These are phyloP conservation scores for Torymus texanus DNA, from an alignment of 2,888 invertebrate genomes.

Conservation along the genomic window DNA sequence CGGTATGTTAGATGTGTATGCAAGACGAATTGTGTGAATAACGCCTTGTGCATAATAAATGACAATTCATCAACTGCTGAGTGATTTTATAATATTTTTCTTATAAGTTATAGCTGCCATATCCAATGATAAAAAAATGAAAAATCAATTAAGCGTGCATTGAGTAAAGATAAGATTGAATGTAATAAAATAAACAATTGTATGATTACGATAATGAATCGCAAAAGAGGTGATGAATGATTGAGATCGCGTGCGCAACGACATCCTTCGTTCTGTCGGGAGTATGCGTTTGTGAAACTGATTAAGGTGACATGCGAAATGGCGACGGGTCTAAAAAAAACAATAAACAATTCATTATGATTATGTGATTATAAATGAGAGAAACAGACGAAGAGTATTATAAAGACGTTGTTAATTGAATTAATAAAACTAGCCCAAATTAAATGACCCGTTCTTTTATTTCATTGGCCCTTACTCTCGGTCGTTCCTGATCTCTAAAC, in stretches of 20 bases:
- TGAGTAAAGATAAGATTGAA: conserved; percentile 65
- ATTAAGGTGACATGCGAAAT: conserved; percentile 69
- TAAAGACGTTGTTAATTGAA: conserved; percentile 75
- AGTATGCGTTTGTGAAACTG: conserved; percentile 68
- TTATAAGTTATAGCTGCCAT: conserved; percentile 74
- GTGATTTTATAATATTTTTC: conserved; percentile 74
- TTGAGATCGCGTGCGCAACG: conserved; percentile 59
- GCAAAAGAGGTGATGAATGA: conserved; percentile 54
- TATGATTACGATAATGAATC: conserved; percentile 45
- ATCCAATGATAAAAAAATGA: conserved; percentile 65
- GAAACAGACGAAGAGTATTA: conserved; percentile 73
- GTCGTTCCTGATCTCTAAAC: too few species aligned
- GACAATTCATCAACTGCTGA: conserved; percentile 65
- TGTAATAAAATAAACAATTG: conserved; percentile 43
- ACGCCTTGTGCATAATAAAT: conserved; percentile 54
- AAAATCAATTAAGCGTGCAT: conserved; percentile 65
- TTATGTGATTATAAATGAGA: conserved; percentile 57
- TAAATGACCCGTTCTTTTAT: conserved; percentile 55
- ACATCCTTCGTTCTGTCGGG: conserved; percentile 65
- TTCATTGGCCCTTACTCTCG: conserved; percentile 5
- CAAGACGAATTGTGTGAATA: conserved; percentile 52
- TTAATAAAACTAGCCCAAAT: conserved; percentile 75
- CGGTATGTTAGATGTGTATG: conserved; percentile 57
- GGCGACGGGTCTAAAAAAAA: conserved; percentile 72
- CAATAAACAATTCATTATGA: conserved; percentile 62